Percentiles rank a stretch among this genome's conserved stretches.
Conservation (phyloP, 1,140 invertebrate genomes). For the Caenorhabditis tropicalis region DNA sequence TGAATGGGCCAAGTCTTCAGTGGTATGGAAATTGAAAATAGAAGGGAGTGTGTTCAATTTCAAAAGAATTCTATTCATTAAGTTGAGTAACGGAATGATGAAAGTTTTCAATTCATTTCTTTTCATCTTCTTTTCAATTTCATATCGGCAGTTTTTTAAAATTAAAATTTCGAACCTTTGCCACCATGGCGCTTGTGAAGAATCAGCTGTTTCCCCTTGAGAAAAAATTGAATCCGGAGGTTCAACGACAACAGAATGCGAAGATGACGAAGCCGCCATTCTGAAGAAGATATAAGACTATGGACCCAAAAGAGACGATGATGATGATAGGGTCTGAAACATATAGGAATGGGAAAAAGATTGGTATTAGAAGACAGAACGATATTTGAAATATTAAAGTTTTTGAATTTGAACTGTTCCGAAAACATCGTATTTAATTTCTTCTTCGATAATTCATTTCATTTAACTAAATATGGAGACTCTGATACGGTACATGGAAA, state of each 20-base stretch:
- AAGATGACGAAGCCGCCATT: constrained; percentile 35
- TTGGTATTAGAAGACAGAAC: too few relatives aligned
- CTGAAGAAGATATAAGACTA: neutral
- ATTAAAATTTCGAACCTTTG: neutral
- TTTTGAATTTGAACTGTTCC: too few relatives aligned
- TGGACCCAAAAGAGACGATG: constrained; percentile 14
- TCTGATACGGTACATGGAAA: too few relatives aligned
- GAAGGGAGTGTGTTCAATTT: neutral
- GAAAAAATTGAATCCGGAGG: constrained; percentile 31
- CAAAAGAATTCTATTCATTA: too few relatives aligned
- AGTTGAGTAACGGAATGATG: too few relatives aligned
- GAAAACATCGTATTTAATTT: too few relatives aligned
- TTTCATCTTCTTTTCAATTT: neutral
- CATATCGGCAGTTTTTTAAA: neutral
- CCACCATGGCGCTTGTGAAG: neutral
- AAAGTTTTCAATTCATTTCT: too few relatives aligned
- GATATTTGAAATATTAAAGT: too few relatives aligned
- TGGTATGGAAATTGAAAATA: neutral
- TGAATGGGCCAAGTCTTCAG: constrained; percentile 11
- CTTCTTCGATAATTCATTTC: too few relatives aligned
- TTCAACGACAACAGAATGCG: constrained; percentile 17
- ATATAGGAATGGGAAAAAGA: neutral
- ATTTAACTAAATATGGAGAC: too few relatives aligned
- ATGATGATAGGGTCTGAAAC: neutral
- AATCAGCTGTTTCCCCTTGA: neutral